Evolutionary conservation across 2,888 invertebrate genomes (phyloP).

Genomic region (Leptopilina syphax): DNA sequence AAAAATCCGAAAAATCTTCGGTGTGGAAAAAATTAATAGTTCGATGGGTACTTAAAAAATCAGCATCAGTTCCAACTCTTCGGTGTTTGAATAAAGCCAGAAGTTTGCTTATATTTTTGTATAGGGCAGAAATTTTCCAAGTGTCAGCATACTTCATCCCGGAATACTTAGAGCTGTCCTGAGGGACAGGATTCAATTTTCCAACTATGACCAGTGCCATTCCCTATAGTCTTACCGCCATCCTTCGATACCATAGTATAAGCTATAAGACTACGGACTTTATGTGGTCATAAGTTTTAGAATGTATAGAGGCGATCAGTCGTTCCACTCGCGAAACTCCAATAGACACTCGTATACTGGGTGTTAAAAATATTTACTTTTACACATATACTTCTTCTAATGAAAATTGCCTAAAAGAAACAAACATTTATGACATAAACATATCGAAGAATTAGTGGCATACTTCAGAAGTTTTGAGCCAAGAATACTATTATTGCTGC

Average conservation of each 20-base stretch:
- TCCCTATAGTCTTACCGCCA: conserved; percentile 54
- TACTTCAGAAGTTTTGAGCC: too few species aligned
- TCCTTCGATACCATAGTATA: conserved; percentile 41
- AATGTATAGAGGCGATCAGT: conserved; percentile 62
- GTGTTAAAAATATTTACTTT: conserved; percentile 31
- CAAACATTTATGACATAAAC: too few species aligned
- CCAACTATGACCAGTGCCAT: conserved; percentile 74
- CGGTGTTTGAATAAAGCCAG: neutral
- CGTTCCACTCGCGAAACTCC: conserved; percentile 46
- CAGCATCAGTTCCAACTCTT: conserved; percentile 22
- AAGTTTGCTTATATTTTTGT: conserved; percentile 53
- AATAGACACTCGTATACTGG: conserved; percentile 45
- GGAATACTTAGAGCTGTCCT: conserved; percentile 63
- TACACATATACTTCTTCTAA: neutral
- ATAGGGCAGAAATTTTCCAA: conserved; percentile 58
- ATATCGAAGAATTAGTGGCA: too few species aligned
- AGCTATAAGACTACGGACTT: conserved; percentile 68
- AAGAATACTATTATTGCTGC: too few species aligned
- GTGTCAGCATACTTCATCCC: conserved; percentile 73
- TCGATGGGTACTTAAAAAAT: neutral
- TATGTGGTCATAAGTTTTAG: conserved; percentile 73
- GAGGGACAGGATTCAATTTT: conserved; percentile 76
- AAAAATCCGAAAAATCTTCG: neutral
- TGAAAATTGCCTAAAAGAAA: too few species aligned
- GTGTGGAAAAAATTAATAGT: too few species aligned